Conservation (phyloP, 30 jellyfish, hydroid and myxozoan genomes). For the Phacellophora camtschatica region DNA sequence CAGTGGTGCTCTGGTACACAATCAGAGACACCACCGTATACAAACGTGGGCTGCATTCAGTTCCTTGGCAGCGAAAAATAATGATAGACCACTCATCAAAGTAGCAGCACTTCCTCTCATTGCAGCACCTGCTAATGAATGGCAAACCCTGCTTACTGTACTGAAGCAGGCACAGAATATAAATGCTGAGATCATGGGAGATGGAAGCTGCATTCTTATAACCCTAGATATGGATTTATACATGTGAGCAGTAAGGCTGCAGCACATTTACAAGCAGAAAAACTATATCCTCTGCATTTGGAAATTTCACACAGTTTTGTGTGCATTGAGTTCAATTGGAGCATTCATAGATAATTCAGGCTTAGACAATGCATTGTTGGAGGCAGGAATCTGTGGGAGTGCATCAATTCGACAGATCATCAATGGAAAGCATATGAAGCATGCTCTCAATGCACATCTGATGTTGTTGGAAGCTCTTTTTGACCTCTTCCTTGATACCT, state of each 20-base stretch:
- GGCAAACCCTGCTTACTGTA: background rate
- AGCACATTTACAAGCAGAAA: background rate
- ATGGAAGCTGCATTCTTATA: background rate
- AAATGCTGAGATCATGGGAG: constrained; percentile 6
- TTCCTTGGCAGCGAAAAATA: background rate
- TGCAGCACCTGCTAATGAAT: constrained; percentile 10
- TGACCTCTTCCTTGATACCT: constrained; percentile 3
- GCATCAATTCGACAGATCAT: background rate
- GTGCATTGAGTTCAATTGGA: constrained; percentile 14
- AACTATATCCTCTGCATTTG: constrained; percentile 16
- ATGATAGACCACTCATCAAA: background rate
- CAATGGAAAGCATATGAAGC: background rate
- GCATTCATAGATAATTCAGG: constrained; percentile 2
- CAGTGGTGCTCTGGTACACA: no score
- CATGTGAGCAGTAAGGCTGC: constrained; percentile 15
- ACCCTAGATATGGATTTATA: constrained; percentile 26
- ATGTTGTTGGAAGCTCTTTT: background rate
- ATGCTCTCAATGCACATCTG: constrained; percentile 12
- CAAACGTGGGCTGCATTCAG: constrained; percentile 13
- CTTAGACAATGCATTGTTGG: constrained; percentile 8
- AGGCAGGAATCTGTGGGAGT: constrained; percentile 2
- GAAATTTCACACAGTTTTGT: constrained; percentile 18
- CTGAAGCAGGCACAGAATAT: background rate
- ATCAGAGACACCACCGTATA: background rate
- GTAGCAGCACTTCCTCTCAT: background rate